Evolutionary conservation across 2,888 invertebrate genomes (phyloP).

Genomic region (Stenolophus ochropezus): DNA sequence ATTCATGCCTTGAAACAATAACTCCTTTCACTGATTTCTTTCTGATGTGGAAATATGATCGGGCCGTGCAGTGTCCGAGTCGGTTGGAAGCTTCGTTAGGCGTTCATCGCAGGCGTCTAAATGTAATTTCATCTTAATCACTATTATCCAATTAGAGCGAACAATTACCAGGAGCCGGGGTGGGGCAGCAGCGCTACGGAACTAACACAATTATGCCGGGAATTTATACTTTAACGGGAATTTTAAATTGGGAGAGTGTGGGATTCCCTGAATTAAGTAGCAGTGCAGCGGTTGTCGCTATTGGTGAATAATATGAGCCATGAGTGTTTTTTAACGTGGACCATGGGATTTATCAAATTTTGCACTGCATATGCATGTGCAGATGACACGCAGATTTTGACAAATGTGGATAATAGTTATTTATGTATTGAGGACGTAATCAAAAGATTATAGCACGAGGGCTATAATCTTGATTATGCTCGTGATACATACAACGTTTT

Average conservation of each 20-base stretch:
- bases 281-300: too few species aligned
- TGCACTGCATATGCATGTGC: too few species aligned
- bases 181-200: background rate
- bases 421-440: too few species aligned
- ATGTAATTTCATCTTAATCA: slow-evolving; percentile 46
- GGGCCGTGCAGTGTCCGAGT: background rate
- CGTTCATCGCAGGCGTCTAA: background rate
- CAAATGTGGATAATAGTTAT: too few species aligned
- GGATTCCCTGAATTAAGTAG: background rate
- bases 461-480: too few species aligned
- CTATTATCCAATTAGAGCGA: slow-evolving; percentile 50
- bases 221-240: background rate
- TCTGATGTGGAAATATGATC: background rate
- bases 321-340: too few species aligned
- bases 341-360: too few species aligned
- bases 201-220: slow-evolving; percentile 2
- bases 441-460: too few species aligned
- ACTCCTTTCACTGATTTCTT: background rate
- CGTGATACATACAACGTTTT: too few species aligned
- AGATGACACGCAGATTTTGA: too few species aligned
- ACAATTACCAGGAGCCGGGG: slow-evolving; percentile 34
- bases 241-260: background rate
- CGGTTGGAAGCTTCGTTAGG: background rate
- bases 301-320: too few species aligned
- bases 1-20: background rate